Evolutionary conservation across 2,113 vertebrate species (phyloP), one percentile per base, ranked within the genome.

Genomic region (Delphinus delphis): DNA sequence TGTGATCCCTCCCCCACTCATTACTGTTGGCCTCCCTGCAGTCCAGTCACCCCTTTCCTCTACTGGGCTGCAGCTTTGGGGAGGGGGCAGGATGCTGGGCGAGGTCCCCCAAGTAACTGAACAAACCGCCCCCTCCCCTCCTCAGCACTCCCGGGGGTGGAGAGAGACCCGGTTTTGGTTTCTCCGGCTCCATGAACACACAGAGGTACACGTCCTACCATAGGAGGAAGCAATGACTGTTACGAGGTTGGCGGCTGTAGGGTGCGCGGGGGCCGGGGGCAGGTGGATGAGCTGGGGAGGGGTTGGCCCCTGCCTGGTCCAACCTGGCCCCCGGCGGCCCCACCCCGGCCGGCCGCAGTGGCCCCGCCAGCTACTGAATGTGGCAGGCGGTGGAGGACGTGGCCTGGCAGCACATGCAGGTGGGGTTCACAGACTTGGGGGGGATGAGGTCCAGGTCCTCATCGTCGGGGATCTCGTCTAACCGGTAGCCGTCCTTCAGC

Each of bases 391-490:
- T 99, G 98, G 99, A 99, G 98, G 99, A 99, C 84, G 99, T 99
- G 97, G 99, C 99, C 99, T 99, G 99, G 98, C 99, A 99, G 98
- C 99, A 99, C 99, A 99, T 99, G 99, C 99, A 99, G 97, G 99
- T 99, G 77, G 99, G 99, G 98, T 99, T 99, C 97, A 99, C 99
- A 0, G 99, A 99, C 98, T 99, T 99, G 33, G 99, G 99, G 28
- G 99, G 99, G 73, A 99, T 99, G 96, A 99, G 99, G 98, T 99
- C 99, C 95, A 99, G 99, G 99, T 99, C 99, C 97, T 99, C 99
- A 0, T 99, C 99, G 0, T 99, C 99, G 0, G 99, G 99, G 98
- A 99, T 99, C 98, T 99, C 99, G 3, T 99, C 99, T 97, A 99
- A 99, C 96, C 99, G 99, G 98, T 99, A 99, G 47, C 99, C 99